Evolutionary conservation across 1,140 invertebrate species (phyloP), one percentile per base, ranked within the genome.

Genomic region (Bombus superbus): DNA sequence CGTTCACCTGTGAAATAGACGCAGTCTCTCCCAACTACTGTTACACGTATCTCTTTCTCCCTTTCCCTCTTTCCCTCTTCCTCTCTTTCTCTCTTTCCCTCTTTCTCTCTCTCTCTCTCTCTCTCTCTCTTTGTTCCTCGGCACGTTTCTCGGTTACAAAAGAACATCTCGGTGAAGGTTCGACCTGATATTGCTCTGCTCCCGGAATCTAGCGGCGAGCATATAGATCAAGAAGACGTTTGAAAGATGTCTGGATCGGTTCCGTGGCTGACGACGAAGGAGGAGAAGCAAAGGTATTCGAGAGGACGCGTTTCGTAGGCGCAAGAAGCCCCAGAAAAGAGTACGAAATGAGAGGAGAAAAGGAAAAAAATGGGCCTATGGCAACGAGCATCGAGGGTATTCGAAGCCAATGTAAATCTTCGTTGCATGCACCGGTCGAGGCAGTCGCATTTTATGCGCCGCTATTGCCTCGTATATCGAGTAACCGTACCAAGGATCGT

Each of bases 401-500:
- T 66, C 66, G 75, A 78, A 84, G 75, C 47, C 75, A 84, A 59
- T 84, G 83, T 84, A 84, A 84, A 84, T 84, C 83, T 84, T 84
- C 53, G 83, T 44, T 71, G 75, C 75, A 82, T 82, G 80, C 32
- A 59, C 69, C 69, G 57, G 38, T 40, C 68, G 69, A 42, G 35
- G 25, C 66, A 66, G 47, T 53, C 76, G 76, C 32, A 44, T 62
- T 85, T 85, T 80, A 59, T 69, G 53, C 83, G 77, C n/a, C 38
- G n/a, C 35, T 71, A 83, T 47, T 80, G 83, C 78, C 75, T 85
- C 83, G 83, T 74, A 85, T 92, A 91, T 92, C 87, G 88, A 82
- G 87, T 91, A 90, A 90, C 88, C 87, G 87, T 85, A 81, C 84
- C 85, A 89, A 85, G 79, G 78, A 85, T 83, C 88, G 86, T 92